Percentiles rank a stretch among this genome's conserved stretches.
These are phyloP conservation scores for Polypedilum pembai DNA, from an alignment of 1,140 invertebrate genomes.

Conservation along the genomic window DNA sequence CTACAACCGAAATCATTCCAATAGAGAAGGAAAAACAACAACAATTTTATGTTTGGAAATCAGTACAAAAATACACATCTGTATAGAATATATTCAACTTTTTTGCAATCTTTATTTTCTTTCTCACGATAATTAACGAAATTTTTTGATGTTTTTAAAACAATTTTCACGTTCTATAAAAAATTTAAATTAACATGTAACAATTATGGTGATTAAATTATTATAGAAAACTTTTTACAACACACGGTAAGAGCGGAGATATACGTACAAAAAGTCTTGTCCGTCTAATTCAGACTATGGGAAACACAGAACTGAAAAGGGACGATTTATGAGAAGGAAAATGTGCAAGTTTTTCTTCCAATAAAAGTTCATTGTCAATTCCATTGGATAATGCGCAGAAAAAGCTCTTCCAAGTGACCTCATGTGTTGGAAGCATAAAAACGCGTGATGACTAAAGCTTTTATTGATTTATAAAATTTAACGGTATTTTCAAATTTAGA, in stretches of 20 bases:
- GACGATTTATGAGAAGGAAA: neutral
- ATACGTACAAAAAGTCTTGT: neutral
- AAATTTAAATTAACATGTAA: neutral
- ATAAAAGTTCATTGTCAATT: neutral
- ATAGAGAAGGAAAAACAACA: neutral
- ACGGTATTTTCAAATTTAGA: too few species aligned
- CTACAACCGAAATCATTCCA: neutral
- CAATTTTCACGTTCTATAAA: too few species aligned
- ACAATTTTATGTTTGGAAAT: neutral
- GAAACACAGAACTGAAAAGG: constrained; percentile 16
- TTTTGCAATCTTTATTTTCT: neutral
- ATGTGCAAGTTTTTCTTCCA: neutral
- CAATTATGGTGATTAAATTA: neutral
- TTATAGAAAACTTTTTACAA: neutral
- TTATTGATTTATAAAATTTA: too few species aligned
- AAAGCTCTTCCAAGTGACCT: neutral
- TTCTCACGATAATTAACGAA: neutral
- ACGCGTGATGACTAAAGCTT: neutral
- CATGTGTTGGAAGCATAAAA: neutral
- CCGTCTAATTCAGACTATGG: constrained; percentile 4
- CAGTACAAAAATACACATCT: neutral
- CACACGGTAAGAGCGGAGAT: neutral
- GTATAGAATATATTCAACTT: neutral
- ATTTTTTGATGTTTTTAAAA: too few species aligned
- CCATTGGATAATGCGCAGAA: neutral